Evolutionary conservation across 2,113 vertebrate species (phyloP).

Genomic region (Cisticola juncidis): DNA sequence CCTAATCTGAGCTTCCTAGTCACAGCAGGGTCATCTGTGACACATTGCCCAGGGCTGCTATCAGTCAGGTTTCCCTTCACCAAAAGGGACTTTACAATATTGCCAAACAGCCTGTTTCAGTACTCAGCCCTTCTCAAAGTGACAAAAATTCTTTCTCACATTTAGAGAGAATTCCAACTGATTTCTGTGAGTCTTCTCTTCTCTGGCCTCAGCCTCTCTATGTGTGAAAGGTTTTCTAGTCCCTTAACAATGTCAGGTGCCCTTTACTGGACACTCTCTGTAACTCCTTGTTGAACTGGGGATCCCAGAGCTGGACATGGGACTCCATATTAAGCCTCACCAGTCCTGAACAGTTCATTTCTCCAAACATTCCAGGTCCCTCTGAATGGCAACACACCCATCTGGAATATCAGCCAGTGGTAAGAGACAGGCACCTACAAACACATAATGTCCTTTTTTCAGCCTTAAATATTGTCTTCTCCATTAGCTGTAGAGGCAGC

Average conservation of each 20-base stretch:
- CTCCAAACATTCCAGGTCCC: not conserved
- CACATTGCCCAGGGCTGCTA: accelerated
- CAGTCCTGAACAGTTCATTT: not conserved
- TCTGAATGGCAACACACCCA: not conserved
- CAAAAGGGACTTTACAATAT: not conserved
- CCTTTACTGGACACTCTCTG: not conserved
- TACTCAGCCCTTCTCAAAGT: not conserved
- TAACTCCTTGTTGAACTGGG: not conserved
- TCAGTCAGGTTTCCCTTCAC: not conserved
- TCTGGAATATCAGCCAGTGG: not conserved
- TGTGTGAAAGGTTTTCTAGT: not conserved
- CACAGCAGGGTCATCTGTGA: not conserved
- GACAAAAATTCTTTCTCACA: not conserved
- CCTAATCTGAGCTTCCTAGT: not conserved
- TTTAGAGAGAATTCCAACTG: not conserved
- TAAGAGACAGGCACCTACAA: not conserved
- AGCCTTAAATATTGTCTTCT: not conserved
- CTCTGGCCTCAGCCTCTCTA: not conserved
- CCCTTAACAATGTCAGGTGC: not conserved
- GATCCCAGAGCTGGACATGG: not conserved
- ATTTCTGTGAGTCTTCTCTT: not conserved
- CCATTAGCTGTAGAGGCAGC: not conserved
- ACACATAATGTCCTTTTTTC: not conserved
- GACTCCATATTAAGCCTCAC: not conserved
- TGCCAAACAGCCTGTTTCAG: not conserved